These are phyloP conservation scores for Psettodes erumei DNA, from an alignment of 2,113 vertebrate species.

Conservation along the genomic window DNA sequence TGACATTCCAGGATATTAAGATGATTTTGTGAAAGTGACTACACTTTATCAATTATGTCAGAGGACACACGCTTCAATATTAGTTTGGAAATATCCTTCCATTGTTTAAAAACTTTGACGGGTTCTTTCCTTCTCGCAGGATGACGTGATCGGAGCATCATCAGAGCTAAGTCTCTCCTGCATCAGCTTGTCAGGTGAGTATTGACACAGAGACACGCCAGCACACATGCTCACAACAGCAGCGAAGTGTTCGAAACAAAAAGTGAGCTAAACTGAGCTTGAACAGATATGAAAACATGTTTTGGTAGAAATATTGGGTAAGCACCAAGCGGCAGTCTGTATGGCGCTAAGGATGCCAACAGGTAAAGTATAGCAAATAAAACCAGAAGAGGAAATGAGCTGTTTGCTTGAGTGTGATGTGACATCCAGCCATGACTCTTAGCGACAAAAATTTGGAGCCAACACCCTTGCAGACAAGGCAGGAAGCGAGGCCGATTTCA, in stretches of 20 bases:
- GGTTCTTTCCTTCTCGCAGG: slow-evolving; percentile 36
- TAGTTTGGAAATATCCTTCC: not conserved
- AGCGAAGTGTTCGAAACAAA: too few species aligned
- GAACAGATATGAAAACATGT: too few species aligned
- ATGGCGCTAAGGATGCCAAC: not conserved
- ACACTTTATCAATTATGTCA: not conserved
- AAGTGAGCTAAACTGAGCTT: too few species aligned
- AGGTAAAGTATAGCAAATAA: not conserved
- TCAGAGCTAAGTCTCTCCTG: slow-evolving; percentile 84
- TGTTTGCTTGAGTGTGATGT: not conserved
- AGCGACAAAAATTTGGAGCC: not conserved
- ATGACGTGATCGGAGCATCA: slow-evolving; percentile 80
- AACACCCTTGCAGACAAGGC: not conserved
- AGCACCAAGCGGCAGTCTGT: not conserved
- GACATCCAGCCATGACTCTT: too few species aligned
- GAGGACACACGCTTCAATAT: not conserved
- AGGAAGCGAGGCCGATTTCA: not conserved
- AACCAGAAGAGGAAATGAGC: not conserved
- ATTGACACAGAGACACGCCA: not conserved
- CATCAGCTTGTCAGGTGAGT: slow-evolving; percentile 85
- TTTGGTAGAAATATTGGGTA: not conserved
- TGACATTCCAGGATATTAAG: not conserved
- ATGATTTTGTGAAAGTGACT: not conserved
- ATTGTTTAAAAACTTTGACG: not conserved
- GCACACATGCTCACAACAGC: not conserved